A percentile compares a stretch with the other conserved stretches of the same genome.
phyloP scores from a whole-genome alignment of 2,888 invertebrate species.

The Oscheius sp. region DNA sequence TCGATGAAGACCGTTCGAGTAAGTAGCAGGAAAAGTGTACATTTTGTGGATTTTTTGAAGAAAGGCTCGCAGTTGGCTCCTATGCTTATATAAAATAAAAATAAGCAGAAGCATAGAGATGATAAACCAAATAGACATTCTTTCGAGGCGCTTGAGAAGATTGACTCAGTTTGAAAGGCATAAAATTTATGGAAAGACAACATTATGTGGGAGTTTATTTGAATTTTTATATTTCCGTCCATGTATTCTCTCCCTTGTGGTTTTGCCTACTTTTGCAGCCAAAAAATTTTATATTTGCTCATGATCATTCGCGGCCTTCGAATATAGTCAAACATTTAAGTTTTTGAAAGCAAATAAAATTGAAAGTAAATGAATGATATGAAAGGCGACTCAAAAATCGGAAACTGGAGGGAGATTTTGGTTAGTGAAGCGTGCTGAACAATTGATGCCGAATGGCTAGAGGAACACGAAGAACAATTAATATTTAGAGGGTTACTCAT shows the following conservation, averaged over 20 bases:
- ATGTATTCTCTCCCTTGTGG: background rate
- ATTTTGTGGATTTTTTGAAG: background rate
- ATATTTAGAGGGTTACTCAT: slow-evolving; percentile 9
- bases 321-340: background rate
- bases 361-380: background rate
- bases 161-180: slow-evolving; percentile 15
- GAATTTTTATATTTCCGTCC: background rate
- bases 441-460: background rate
- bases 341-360: background rate
- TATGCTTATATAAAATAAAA: slow-evolving; percentile 20
- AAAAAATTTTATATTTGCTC: slow-evolving; percentile 3
- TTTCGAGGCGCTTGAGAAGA: background rate
- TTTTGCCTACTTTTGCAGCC: background rate
- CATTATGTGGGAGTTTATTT: slow-evolving; percentile 14
- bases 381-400: background rate
- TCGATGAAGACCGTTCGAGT: slow-evolving; percentile 1
- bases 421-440: slow-evolving; percentile 1
- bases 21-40: slow-evolving; percentile 16
- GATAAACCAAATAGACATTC: slow-evolving; percentile 19
- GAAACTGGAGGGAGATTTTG: background rate
- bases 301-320: slow-evolving; percentile 6
- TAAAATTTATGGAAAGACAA: slow-evolving; percentile 17
- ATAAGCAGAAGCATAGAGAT: slow-evolving; percentile 20
- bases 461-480: slow-evolving; percentile 21
- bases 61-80: slow-evolving; percentile 9